Percentiles rank a stretch among this genome's conserved stretches.
phyloP scores from a whole-genome alignment of 2,888 invertebrate genomes.

The Pristionchus fissidentatus region DNA sequence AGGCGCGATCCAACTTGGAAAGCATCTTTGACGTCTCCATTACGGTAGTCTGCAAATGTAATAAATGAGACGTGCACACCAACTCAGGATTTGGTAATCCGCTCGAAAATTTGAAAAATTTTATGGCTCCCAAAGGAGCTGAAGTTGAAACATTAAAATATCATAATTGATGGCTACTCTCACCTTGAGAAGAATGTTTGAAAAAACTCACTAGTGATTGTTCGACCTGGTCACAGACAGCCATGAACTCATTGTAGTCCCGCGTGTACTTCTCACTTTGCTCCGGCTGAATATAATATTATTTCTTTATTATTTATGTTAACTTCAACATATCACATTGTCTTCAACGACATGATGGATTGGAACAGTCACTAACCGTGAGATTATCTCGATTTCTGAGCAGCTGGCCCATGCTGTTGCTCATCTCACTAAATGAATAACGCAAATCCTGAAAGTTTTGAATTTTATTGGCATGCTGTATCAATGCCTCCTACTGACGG shows the following conservation, averaged over 20 bases:
- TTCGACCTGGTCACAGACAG: slow-evolving; percentile 38
- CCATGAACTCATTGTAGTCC: slow-evolving; percentile 44
- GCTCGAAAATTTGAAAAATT: no score
- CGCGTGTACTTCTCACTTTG: slow-evolving; percentile 3
- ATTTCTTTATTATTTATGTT: no score
- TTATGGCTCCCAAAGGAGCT: no score
- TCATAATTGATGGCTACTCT: no score
- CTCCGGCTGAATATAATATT: not conserved
- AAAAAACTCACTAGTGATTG: slow-evolving; percentile 7
- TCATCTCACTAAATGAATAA: slow-evolving; percentile 14
- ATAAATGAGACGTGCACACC: no score
- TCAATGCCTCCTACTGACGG: no score
- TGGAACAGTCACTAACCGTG: not conserved
- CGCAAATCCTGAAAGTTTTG: slow-evolving; percentile 16
- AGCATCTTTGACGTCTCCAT: slow-evolving; percentile 39
- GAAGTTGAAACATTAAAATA: no score
- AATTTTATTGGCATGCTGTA: no score
- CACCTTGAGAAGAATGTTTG: no score
- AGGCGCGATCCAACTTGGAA: slow-evolving; percentile 3
- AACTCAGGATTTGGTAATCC: no score
- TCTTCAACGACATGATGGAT: not conserved
- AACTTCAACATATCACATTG: not conserved
- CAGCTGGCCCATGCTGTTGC: slow-evolving; percentile 14
- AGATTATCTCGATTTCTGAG: slow-evolving; percentile 6
- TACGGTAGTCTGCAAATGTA: slow-evolving; percentile 22